phyloP scores from a whole-genome alignment of 2,888 invertebrate species.

The Sthenelais limicola region DNA sequence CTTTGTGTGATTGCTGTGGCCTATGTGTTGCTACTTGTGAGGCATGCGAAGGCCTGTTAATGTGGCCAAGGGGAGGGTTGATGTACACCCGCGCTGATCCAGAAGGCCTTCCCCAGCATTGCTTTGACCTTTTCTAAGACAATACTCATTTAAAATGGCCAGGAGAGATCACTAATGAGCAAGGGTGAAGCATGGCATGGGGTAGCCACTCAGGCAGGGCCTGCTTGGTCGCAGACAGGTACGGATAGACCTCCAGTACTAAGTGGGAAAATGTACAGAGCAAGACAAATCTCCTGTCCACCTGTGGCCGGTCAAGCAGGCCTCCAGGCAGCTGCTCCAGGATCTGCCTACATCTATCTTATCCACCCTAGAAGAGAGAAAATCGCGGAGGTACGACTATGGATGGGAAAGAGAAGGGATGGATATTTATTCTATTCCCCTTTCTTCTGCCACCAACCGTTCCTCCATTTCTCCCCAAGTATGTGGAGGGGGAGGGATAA shows the following conservation, averaged over 20 bases:
- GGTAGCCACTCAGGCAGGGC: not conserved
- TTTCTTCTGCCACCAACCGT: no score
- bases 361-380: not conserved
- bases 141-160: conserved; percentile 31
- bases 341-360: conserved; percentile 18
- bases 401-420: not conserved
- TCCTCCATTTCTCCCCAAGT: no score
- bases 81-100: conserved; percentile 28
- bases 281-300: conserved; percentile 29
- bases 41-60: not conserved
- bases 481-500: conserved; percentile 8
- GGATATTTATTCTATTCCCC: no score
- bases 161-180: conserved; percentile 25
- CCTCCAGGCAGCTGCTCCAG: conserved; percentile 37
- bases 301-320: conserved; percentile 33
- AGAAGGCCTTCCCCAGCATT: conserved; percentile 26
- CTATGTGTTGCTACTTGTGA: conserved; percentile 15
- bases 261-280: conserved; percentile 10
- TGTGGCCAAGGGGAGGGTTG: conserved; percentile 25
- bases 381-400: not conserved
- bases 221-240: conserved; percentile 1
- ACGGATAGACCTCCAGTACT: conserved; percentile 26
- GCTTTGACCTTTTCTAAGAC: conserved; percentile 37
- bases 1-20: conserved; percentile 21
- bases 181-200: conserved; percentile 16